Evolutionary conservation across 2,888 invertebrate species (phyloP), one percentile per base, ranked within the genome.

Genomic region (Aphodius granarius): DNA sequence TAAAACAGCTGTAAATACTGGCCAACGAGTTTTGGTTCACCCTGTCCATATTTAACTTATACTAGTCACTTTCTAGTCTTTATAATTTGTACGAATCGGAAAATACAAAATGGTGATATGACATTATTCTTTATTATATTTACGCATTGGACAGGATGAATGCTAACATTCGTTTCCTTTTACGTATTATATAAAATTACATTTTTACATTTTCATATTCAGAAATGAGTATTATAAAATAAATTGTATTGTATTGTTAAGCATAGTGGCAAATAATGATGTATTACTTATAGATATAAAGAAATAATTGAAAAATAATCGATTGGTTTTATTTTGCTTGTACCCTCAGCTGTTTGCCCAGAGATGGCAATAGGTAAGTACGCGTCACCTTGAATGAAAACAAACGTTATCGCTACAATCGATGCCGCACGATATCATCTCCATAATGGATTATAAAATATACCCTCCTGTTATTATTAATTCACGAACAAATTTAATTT

Each of bases 261-360:
- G 83, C 84, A 83, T 84, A 84, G 84, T 84, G 84, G 85, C 84
- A 84, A 84, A 85, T 85, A 84, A 84, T 83, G 83, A 84, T 85
- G 84, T 85, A 85, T 84, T 84, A 85, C 83, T 83, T 80, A 83
- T 85, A 83, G 82, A 81, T 78, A 79, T 82, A 82, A 82, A 78
- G 80, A 81, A 81, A 83, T 79, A 84, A 81, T 19, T 13, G 63
- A 65, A 9, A 65, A 65, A 65, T n/a, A 65, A 15, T 4, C 3
- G 16, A 15, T 65, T 19, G 6, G 9, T 65, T 65, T 18, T 65
- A 15, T 9, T 65, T 13, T 65, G n/a, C n/a, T 13, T 5, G 2
- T 65, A 18, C 65, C 16, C 19, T 43, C 43, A 9, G 6, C 3
- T 9, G 6, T 6, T 43, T 43, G 9, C 43, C 43, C 13, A 43